Conservation (phyloP, 2,797 vertebrate species). For the Argya squamiceps region DNA sequence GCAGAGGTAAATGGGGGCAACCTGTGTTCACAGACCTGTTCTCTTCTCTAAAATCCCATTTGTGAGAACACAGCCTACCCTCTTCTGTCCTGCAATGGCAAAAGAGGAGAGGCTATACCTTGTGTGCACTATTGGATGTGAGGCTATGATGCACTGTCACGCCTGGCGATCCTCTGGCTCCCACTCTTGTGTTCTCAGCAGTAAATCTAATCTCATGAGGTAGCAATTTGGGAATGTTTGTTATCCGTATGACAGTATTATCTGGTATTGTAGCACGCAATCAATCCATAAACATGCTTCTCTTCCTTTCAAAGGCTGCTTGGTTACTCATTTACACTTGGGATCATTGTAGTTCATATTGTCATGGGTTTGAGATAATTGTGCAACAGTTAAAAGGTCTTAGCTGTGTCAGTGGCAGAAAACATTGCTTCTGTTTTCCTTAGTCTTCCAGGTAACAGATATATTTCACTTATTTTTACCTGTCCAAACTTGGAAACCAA, state of each 20-base stretch:
- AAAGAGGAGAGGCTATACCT: background rate
- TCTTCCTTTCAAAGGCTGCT: conserved; percentile 10
- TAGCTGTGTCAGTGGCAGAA: background rate
- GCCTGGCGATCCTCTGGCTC: background rate
- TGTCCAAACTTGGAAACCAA: background rate
- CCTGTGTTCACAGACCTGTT: fast-evolving
- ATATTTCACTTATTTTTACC: background rate
- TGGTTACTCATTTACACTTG: conserved; percentile 55
- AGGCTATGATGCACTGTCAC: background rate
- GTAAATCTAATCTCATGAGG: background rate
- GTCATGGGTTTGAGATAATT: background rate
- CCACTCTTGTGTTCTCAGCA: background rate
- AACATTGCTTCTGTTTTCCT: background rate
- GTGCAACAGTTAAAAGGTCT: conserved; percentile 21
- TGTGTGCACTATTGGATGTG: background rate
- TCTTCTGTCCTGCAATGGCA: background rate
- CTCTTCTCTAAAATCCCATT: background rate
- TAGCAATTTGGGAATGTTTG: background rate
- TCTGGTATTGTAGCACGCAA: background rate
- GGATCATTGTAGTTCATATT: conserved; percentile 13
- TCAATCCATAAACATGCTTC: background rate
- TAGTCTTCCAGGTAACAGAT: background rate
- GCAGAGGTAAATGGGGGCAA: background rate
- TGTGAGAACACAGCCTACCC: background rate
- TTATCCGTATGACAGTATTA: background rate